These are phyloP conservation scores for Cuculus canorus DNA, from an alignment of 2,797 vertebrate species.

Conservation along the genomic window DNA sequence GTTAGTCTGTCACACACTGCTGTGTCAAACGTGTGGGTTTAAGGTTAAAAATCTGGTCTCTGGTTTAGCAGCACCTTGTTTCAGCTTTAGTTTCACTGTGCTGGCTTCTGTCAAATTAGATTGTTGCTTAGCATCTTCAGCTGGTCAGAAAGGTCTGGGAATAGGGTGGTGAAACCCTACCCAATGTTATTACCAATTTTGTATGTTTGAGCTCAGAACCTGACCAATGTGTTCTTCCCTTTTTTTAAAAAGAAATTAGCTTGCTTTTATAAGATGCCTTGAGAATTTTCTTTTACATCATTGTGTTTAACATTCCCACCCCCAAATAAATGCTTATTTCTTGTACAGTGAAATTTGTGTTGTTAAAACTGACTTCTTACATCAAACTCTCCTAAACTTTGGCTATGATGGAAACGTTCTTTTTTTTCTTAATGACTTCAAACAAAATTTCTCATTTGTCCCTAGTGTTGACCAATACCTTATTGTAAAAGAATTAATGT, in stretches of 20 bases:
- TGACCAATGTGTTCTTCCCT: fast-evolving
- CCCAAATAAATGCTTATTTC: background rate
- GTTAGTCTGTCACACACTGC: fast-evolving
- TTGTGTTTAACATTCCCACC: background rate
- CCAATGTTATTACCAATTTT: background rate
- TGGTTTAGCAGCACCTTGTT: background rate
- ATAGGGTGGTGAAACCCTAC: background rate
- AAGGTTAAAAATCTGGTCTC: background rate
- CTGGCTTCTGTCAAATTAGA: background rate
- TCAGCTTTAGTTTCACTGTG: background rate
- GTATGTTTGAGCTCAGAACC: background rate
- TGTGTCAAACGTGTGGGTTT: background rate
- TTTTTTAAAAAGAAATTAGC: too few relatives aligned
- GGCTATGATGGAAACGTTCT: background rate
- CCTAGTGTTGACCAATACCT: background rate
- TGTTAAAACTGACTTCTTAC: background rate
- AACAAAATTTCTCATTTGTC: background rate
- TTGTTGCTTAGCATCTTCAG: background rate
- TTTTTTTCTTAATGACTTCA: background rate
- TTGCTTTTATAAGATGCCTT: background rate
- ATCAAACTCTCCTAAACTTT: background rate
- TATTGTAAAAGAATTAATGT: background rate
- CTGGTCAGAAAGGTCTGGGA: background rate
- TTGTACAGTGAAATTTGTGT: background rate
- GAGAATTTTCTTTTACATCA: background rate